Conservation (phyloP, 2,797 vertebrate genomes). For the Silurus lanzhouensis region DNA sequence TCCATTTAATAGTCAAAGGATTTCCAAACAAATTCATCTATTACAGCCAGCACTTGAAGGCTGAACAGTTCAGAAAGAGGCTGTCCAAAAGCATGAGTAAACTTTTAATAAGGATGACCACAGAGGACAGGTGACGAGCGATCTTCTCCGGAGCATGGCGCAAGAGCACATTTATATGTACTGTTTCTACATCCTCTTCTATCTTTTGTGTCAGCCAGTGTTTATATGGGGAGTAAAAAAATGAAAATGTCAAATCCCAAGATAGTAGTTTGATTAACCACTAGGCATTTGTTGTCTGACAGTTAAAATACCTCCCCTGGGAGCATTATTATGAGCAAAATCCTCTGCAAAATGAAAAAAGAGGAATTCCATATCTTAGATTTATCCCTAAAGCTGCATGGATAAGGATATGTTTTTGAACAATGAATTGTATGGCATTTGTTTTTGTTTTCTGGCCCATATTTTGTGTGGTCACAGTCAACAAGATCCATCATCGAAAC, state of each 20-base stretch:
- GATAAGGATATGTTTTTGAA: slow-evolving; percentile 9
- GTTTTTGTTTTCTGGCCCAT: slow-evolving; percentile 12
- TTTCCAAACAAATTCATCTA: slow-evolving; percentile 44
- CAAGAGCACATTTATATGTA: slow-evolving; percentile 13
- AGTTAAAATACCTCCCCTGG: not conserved
- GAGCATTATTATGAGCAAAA: not conserved
- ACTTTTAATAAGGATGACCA: slow-evolving; percentile 7
- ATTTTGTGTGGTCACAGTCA: slow-evolving; percentile 26
- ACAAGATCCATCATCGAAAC: slow-evolving; percentile 36
- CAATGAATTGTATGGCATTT: not conserved
- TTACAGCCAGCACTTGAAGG: slow-evolving; percentile 24
- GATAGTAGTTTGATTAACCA: slow-evolving; percentile 17
- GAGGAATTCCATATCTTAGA: not conserved
- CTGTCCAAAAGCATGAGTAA: slow-evolving; percentile 40
- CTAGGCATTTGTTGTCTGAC: slow-evolving; percentile 16
- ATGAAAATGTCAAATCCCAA: slow-evolving; percentile 1
- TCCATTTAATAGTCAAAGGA: slow-evolving; percentile 36
- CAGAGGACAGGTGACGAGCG: slow-evolving; percentile 24
- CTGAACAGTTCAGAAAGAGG: slow-evolving; percentile 40
- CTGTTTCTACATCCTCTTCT: not conserved
- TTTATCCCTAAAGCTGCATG: slow-evolving; percentile 15
- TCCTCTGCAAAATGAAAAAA: slow-evolving; percentile 3
- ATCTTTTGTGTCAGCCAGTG: slow-evolving; percentile 6
- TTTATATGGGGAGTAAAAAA: slow-evolving; percentile 20
- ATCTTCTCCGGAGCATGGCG: slow-evolving; percentile 14